phyloP scores from a whole-genome alignment of 2,113 vertebrate species.

The Corydoras sp. region DNA sequence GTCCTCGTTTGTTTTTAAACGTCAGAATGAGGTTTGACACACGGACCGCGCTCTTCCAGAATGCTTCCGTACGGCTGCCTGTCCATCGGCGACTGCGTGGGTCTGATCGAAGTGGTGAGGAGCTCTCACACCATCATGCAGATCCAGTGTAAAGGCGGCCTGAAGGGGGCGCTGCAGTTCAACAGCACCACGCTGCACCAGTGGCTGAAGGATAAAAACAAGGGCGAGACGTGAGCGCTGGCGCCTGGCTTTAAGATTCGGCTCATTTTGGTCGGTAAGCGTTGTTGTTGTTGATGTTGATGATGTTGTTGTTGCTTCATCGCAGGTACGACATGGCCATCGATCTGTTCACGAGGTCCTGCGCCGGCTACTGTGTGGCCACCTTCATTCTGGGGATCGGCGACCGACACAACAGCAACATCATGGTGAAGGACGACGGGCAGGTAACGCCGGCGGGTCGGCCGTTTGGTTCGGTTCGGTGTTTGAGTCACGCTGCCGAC shows the following conservation, averaged over 20 bases:
- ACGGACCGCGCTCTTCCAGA: constrained; percentile 57
- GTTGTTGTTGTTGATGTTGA: background rate
- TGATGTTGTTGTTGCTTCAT: constrained; percentile 10
- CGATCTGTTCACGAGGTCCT: constrained; percentile 93
- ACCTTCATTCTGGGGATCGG: constrained; percentile 97
- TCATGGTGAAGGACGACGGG: constrained; percentile 98
- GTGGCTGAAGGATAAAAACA: constrained; percentile 98
- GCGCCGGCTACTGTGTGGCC: constrained; percentile 95
- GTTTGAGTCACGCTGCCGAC: background rate
- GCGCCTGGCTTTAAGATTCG: too few relatives aligned
- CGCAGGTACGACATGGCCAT: constrained; percentile 92
- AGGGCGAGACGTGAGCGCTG: constrained; percentile 87
- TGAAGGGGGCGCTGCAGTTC: constrained; percentile 95
- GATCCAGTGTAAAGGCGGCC: constrained; percentile 51
- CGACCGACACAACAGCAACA: constrained; percentile 97
- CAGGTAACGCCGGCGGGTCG: constrained; percentile 68
- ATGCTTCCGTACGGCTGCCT: constrained; percentile 97
- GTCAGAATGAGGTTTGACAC: background rate
- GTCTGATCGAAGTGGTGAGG: constrained; percentile 95
- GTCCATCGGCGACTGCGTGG: constrained; percentile 93
- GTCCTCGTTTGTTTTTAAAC: background rate
- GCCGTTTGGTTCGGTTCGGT: background rate
- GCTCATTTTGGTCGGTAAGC: background rate
- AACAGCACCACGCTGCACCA: constrained; percentile 94
- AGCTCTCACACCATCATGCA: constrained; percentile 97